Base-by-base conservation (phyloP, 1,140 invertebrate genomes). In the Nylanderia fulva region DNA sequence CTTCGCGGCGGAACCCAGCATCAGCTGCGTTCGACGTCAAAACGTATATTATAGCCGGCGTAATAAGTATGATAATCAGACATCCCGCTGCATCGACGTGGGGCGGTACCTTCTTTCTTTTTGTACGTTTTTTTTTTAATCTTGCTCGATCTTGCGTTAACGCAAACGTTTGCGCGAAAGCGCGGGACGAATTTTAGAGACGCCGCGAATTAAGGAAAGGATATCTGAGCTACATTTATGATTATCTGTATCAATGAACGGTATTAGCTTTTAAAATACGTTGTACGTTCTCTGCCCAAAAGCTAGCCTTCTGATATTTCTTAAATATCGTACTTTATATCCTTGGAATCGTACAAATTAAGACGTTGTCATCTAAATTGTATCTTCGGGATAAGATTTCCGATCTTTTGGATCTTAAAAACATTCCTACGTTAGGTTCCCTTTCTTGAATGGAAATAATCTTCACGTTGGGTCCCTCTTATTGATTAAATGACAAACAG, bases 1-100 rank as follows among this genome's bases (percentile, higher is more conserved):
- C 56, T 39, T 84, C 60, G 63, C 75, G 61, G 29, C 36, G 75
- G 52, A 61, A 64, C 63, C 29, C 42, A 58, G 36, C 66, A 88
- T 90, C 85, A 74, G 80, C 61, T 75, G 74, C 45, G 8, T 83
- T 76, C 58, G 61, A 68, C 63, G 68, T 69, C 56, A 69, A 66
- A 85, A 56, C 75, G 64, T 90, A 89, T 90, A 91, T 92, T 91
- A 91, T 91, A 86, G 27, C 83, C 86, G 85, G 24, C 79, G 83
- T 91, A 91, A 91, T 92, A 91, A 92, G 86, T 90, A 90, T 91
- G 90, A 82, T 92, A 92, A 93, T 93, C 82, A 84, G 82, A 87
- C 87, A 91, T 90, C 64, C 71, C 48, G 56, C 18, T 69, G 76
- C 42, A 77, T 52, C 64, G 24, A 13, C n/a, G 48, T 60, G 88